phyloP scores from a whole-genome alignment of 2,113 vertebrate species.

The Macquaria ambigua region DNA sequence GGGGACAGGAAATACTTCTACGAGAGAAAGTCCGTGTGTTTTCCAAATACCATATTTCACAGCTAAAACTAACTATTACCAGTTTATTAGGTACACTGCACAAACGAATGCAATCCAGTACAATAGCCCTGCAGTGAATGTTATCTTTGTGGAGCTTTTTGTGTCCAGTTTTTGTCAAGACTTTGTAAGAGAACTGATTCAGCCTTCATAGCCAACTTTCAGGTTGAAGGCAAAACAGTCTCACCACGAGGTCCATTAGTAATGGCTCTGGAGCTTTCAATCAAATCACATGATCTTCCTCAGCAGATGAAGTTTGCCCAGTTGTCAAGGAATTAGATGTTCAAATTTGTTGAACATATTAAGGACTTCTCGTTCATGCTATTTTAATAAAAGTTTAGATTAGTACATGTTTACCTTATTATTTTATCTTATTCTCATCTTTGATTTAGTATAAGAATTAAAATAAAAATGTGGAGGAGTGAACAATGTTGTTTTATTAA shows the following conservation, averaged over 20 bases:
- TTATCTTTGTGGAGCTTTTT: background rate
- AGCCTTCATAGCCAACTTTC: background rate
- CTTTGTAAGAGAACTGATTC: background rate
- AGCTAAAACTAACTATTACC: background rate
- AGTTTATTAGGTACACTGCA: background rate
- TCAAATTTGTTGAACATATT: background rate
- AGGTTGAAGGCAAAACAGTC: no score
- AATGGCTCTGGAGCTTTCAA: background rate
- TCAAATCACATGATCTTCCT: background rate
- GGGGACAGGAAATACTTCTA: conserved; percentile 49
- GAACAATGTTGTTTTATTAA: background rate
- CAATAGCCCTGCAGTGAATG: background rate
- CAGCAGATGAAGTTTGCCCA: background rate
- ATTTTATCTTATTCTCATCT: background rate
- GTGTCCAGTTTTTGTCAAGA: background rate
- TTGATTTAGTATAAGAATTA: no score
- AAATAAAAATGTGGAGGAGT: background rate
- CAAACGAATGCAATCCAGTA: background rate
- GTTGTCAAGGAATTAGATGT: background rate
- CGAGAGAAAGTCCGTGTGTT: conserved; percentile 40
- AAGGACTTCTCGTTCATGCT: background rate
- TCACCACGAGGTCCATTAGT: no score
- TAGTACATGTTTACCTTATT: background rate
- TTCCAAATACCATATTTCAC: conserved; percentile 43
- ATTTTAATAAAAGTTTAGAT: no score